phyloP scores from a whole-genome alignment of 35 echinoderm and acorn worm genomes.

The Ptychodera flava region DNA sequence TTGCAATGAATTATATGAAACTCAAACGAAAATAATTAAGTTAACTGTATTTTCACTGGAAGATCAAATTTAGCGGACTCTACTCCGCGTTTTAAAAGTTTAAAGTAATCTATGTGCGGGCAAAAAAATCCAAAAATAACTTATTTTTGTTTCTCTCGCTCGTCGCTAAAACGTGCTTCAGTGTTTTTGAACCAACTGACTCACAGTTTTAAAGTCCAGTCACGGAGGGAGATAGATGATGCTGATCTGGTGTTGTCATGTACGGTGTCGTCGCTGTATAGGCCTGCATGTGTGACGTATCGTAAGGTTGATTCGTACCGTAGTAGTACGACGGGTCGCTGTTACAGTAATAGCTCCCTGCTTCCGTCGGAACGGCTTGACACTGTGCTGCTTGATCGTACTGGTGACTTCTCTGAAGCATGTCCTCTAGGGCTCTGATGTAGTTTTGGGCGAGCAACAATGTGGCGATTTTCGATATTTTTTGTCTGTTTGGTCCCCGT shows the following conservation, averaged over 20 bases:
- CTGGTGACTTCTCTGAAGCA: conserved; percentile 47
- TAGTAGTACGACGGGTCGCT: not conserved
- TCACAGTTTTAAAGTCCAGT: not conserved
- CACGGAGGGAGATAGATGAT: not conserved
- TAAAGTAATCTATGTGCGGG: no score
- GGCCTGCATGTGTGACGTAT: not conserved
- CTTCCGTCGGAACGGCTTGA: not conserved
- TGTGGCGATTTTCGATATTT: conserved; percentile 82
- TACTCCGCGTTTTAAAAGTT: no score
- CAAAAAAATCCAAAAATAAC: no score
- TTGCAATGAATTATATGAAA: no score
- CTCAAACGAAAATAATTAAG: no score
- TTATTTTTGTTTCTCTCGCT: no score
- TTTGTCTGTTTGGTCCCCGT: conserved; percentile 51
- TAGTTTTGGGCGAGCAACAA: conserved; percentile 84
- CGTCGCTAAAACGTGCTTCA: no score
- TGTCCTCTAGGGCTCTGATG: conserved; percentile 77
- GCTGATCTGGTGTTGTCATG: not conserved
- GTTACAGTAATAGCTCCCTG: not conserved
- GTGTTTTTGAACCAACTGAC: no score
- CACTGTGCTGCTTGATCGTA: not conserved
- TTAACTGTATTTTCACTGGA: no score
- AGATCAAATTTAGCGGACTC: no score
- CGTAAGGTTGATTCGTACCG: not conserved
- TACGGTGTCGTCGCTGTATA: not conserved